Evolutionary conservation across 1,140 invertebrate species (phyloP).

Genomic region (Dermatophagoides farinae): DNA sequence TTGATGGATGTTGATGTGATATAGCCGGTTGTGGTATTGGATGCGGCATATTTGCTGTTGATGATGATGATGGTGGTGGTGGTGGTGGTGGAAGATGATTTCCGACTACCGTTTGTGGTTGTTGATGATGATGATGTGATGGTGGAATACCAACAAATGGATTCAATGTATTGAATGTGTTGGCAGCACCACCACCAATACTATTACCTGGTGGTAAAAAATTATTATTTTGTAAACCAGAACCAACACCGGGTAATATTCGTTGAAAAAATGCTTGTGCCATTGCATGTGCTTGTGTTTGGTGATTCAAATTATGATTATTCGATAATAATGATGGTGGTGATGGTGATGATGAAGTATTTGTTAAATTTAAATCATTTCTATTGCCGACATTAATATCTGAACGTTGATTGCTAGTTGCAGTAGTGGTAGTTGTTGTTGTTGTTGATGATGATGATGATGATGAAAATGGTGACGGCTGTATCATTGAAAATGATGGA

Average conservation of each 20-base stretch:
- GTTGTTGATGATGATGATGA: no score
- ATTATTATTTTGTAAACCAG: no score
- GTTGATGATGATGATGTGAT: not conserved
- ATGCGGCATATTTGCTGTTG: constrained; percentile 6
- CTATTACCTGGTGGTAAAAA: not conserved
- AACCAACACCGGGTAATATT: no score
- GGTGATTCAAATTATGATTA: no score
- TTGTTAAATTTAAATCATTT: not conserved
- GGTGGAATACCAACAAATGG: not conserved
- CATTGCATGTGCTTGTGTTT: no score
- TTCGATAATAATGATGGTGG: no score
- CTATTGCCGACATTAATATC: not conserved
- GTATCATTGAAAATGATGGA: no score
- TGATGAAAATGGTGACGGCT: no score
- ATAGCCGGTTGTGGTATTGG: not conserved
- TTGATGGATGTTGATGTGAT: constrained; percentile 36
- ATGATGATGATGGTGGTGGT: not conserved
- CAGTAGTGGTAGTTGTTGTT: no score
- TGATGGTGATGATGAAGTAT: not conserved
- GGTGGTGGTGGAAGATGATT: not conserved
- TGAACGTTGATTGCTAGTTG: no score
- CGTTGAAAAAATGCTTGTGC: no score
- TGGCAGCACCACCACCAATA: not conserved
- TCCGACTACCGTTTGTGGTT: not conserved
- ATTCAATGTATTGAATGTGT: no score